Evolutionary conservation across 1,140 invertebrate species (phyloP).

Genomic region (Campoletis sonorensis): DNA sequence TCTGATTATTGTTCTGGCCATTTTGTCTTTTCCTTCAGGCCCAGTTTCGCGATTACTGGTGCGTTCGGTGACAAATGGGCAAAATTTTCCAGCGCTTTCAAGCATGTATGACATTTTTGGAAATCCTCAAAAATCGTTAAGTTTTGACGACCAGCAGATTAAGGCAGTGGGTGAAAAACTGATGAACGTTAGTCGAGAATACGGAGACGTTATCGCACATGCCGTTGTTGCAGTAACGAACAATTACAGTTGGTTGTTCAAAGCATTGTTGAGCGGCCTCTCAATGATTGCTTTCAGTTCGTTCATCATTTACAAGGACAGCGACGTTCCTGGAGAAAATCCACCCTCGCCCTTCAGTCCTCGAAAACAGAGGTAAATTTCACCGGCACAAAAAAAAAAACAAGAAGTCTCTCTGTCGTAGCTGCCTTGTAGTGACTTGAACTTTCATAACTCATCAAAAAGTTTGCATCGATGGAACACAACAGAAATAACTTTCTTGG

Average conservation of each 20-base stretch:
- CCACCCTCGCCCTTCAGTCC: conserved; percentile 64
- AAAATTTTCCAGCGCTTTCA: conserved; percentile 43
- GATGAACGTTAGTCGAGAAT: conserved; percentile 56
- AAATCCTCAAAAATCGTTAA: conserved; percentile 48
- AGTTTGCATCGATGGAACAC: too few species aligned
- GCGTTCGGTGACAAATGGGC: conserved; percentile 16
- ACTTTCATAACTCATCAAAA: background rate
- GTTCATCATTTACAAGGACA: conserved; percentile 73
- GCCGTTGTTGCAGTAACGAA: conserved; percentile 49
- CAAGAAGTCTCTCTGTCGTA: background rate
- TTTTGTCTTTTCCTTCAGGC: conserved; percentile 43
- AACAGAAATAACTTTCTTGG: too few species aligned
- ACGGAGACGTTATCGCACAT: conserved; percentile 55
- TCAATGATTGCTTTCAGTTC: conserved; percentile 63
- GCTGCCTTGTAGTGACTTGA: background rate
- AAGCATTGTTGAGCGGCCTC: conserved; percentile 63
- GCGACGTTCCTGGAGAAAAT: conserved; percentile 66
- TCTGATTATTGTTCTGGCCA: too few species aligned
- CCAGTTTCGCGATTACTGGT: background rate
- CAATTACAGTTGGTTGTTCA: conserved; percentile 65
- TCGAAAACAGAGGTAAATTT: conserved; percentile 59
- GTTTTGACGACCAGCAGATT: conserved; percentile 53
- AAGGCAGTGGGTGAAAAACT: conserved; percentile 48
- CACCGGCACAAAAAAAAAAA: too few species aligned
- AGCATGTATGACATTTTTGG: conserved; percentile 46